A percentile compares a stretch with the other conserved stretches of the same genome.
Conservation (phyloP, 2,888 invertebrate species). For the Dorcus parallelipipedus region DNA sequence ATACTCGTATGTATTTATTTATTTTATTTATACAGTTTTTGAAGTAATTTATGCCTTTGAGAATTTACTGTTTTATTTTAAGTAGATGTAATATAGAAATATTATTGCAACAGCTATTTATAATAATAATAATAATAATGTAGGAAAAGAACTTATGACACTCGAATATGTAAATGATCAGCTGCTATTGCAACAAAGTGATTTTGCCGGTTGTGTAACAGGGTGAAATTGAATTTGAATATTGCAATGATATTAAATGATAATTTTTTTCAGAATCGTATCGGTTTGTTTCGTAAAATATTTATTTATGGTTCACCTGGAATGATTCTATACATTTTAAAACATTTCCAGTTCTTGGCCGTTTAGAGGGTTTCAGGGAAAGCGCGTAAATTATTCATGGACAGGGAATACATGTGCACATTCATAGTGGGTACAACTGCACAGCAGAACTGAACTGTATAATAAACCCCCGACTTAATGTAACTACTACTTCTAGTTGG, state of each 20-base stretch:
- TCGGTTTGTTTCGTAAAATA: conserved; percentile 14
- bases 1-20: too few relatives aligned
- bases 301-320: conserved; percentile 14
- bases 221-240: too few relatives aligned
- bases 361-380: conserved; percentile 6
- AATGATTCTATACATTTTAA: conserved; percentile 20
- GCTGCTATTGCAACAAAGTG: too few relatives aligned
- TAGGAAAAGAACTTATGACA: too few relatives aligned
- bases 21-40: too few relatives aligned
- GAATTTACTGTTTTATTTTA: too few relatives aligned
- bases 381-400: conserved; percentile 21
- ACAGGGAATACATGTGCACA: conserved; percentile 20
- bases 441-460: conserved; percentile 15
- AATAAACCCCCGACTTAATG: conserved; percentile 20
- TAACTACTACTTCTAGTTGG: conserved; percentile 14
- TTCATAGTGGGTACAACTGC: conserved; percentile 12
- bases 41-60: too few relatives aligned
- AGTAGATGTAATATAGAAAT: too few relatives aligned
- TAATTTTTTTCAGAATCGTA: not conserved
- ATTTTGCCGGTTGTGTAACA: too few relatives aligned
- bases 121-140: too few relatives aligned
- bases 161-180: too few relatives aligned
- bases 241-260: not conserved
- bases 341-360: conserved; percentile 13
- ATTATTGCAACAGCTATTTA: too few relatives aligned